phyloP scores from a whole-genome alignment of 2,797 vertebrate genomes.

The Acanthis flammea region DNA sequence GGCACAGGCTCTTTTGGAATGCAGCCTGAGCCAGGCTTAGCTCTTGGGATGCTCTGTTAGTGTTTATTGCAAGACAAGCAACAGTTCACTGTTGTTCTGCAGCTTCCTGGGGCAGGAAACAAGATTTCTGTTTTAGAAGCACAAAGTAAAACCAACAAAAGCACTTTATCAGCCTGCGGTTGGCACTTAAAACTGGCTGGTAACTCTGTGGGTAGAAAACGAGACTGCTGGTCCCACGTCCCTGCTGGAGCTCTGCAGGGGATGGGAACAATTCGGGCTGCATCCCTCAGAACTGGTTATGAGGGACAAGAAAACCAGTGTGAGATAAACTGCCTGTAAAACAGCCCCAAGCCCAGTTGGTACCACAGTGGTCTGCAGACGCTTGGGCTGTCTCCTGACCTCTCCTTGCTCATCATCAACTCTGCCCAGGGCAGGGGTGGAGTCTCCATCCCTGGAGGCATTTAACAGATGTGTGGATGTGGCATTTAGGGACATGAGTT shows the following conservation, averaged over 20 bases:
- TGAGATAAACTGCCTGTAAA: not conserved
- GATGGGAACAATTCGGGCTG: accelerated
- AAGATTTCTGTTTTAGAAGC: not conserved
- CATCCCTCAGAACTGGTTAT: not conserved
- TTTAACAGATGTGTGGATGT: not conserved
- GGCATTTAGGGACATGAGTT: not conserved
- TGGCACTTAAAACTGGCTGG: not conserved
- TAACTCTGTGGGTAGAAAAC: not conserved
- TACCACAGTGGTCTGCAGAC: not conserved
- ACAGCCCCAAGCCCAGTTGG: accelerated
- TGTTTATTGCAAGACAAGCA: not conserved
- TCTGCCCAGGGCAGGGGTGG: not conserved
- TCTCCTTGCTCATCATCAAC: not conserved
- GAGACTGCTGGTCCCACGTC: accelerated
- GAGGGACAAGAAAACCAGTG: not conserved
- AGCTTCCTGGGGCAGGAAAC: not conserved
- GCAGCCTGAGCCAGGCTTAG: not conserved
- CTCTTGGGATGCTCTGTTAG: not conserved
- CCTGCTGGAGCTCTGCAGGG: not conserved
- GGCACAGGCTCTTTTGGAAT: not conserved
- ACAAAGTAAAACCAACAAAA: not conserved
- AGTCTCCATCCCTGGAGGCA: not conserved
- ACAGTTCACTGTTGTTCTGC: not conserved
- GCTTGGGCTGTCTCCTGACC: not conserved
- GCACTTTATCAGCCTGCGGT: not conserved